These are phyloP conservation scores for Periophthalmus magnuspinnatus DNA, from an alignment of 2,797 vertebrate genomes.

Conservation along the genomic window DNA sequence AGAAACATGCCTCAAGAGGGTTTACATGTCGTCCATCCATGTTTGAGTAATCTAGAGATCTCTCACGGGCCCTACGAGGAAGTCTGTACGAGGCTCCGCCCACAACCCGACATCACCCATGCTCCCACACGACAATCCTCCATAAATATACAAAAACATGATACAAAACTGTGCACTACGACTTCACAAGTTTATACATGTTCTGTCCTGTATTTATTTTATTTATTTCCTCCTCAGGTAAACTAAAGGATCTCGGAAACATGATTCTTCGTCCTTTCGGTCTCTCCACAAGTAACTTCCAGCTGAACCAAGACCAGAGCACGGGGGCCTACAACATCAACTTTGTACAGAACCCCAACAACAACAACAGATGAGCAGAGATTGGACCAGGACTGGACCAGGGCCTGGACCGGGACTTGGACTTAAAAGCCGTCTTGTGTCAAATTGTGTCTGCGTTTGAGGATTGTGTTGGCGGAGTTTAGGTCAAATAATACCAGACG, in stretches of 20 bases:
- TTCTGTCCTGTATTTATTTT: neutral
- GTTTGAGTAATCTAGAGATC: no score
- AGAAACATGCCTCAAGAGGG: no score
- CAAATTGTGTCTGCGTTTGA: no score
- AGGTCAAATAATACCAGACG: no score
- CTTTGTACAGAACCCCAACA: constrained; percentile 89
- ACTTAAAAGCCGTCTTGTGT: neutral
- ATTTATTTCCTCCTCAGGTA: constrained; percentile 73
- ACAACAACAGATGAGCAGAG: constrained; percentile 24
- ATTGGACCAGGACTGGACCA: neutral
- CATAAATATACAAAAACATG: no score
- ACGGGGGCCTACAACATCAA: constrained; percentile 94
- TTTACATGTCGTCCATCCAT: no score
- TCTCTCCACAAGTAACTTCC: constrained; percentile 96
- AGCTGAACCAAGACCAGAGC: constrained; percentile 89
- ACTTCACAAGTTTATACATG: neutral
- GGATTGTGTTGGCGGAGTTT: no score
- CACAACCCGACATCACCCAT: no score
- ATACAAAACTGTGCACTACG: no score
- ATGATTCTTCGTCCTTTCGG: constrained; percentile 93
- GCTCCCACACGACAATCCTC: no score
- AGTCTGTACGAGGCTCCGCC: no score
- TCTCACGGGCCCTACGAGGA: no score
- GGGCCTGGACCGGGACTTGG: neutral
- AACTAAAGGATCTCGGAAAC: constrained; percentile 96